Conservation (phyloP, 2,888 invertebrate genomes). For the Acronicta leporina region DNA sequence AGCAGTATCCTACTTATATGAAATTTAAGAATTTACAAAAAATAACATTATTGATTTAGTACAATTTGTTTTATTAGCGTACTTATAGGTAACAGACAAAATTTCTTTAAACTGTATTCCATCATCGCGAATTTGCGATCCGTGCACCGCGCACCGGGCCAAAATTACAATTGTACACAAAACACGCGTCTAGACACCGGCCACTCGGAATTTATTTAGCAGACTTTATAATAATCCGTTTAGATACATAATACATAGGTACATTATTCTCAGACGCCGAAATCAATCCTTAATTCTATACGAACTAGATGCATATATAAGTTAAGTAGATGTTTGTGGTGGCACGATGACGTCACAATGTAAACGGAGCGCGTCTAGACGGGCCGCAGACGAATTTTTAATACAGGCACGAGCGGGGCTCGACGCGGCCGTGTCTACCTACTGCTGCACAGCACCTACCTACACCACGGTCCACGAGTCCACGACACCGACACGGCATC, state of each 20-base stretch:
- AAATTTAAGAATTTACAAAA: background rate
- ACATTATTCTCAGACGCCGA: conserved; percentile 36
- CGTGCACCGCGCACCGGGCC: conserved; percentile 21
- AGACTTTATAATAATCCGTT: conserved; percentile 44
- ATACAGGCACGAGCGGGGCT: conserved; percentile 60
- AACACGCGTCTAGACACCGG: conserved; percentile 45
- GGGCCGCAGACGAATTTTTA: conserved; percentile 84
- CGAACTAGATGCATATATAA: conserved; percentile 52
- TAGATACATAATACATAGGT: conserved; percentile 41
- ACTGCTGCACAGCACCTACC: conserved; percentile 41
- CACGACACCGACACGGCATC: conserved; percentile 17
- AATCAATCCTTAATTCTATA: conserved; percentile 47
- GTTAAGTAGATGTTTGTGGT: conserved; percentile 69
- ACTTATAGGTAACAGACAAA: conserved; percentile 15
- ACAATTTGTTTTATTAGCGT: conserved; percentile 22
- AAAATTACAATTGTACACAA: conserved; percentile 50
- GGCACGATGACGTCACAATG: conserved; percentile 69
- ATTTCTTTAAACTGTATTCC: conserved; percentile 35
- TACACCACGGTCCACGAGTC: too few species aligned
- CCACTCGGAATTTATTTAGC: conserved; percentile 42
- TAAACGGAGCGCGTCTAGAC: conserved; percentile 82
- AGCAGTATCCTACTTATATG: too few species aligned
- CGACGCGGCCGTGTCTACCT: conserved; percentile 47
- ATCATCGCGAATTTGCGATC: conserved; percentile 14
- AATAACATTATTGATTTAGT: background rate